Conservation (phyloP, 2,888 invertebrate species). For the Lamellibrachia satsuma region DNA sequence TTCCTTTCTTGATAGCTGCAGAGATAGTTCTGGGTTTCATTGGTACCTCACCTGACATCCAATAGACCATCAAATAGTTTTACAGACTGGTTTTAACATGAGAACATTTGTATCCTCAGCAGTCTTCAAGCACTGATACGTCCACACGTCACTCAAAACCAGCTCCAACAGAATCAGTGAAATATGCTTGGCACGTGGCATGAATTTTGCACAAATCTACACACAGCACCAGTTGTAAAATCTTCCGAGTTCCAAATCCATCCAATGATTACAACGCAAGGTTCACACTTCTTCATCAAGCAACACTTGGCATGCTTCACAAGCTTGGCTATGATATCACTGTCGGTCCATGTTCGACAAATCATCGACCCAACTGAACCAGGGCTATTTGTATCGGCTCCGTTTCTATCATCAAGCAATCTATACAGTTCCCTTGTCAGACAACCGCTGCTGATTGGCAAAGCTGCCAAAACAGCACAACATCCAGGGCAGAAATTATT, state of each 20-base stretch:
- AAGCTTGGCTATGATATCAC: background rate
- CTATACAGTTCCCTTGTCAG: background rate
- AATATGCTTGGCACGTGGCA: background rate
- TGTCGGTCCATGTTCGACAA: background rate
- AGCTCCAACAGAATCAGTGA: background rate
- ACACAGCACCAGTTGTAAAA: background rate
- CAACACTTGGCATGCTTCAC: background rate
- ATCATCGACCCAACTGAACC: background rate
- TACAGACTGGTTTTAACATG: background rate
- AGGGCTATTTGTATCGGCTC: background rate
- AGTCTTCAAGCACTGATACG: background rate
- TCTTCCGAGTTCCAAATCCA: background rate
- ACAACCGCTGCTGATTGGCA: background rate
- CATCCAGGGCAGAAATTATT: background rate
- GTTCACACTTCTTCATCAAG: background rate
- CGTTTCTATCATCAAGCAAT: background rate
- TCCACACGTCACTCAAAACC: background rate
- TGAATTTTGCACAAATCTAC: background rate
- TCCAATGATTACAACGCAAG: background rate
- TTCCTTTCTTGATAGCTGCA: background rate
- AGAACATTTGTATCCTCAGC: background rate
- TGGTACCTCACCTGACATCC: background rate
- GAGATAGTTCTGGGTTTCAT: background rate
- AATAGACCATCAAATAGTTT: background rate
- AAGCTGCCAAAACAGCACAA: background rate